Base-by-base conservation (phyloP, 2,888 invertebrate species). In the Ptychoptera contaminata region DNA sequence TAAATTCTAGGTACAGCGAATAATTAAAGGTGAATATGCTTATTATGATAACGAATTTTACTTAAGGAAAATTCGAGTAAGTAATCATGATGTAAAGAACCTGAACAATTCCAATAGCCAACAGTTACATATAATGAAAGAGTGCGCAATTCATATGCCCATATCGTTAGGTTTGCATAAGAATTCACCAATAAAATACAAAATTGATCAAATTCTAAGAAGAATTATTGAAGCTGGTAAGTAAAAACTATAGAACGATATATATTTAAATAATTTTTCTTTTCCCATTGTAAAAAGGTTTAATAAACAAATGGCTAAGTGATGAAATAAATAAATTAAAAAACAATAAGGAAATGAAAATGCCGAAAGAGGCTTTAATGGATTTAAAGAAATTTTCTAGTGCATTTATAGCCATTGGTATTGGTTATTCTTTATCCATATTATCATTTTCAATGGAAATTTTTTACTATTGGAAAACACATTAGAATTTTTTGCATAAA, bases 151-250 rank as follows among this genome's bases (percentile, higher is more conserved):
- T 6, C 76, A 79, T 51, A 82, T 84, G 72, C 87, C 87, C 0
- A 74, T 87, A 43, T 82, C 85, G 0, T 68, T 88, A 48, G 87
- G 85, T 1, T 71, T 87, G 53, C 82, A 83, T 55, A 86, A 81
- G 55, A 85, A 87, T 60, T 85, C 86, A 0, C 82, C 85, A 0
- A 59, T 86, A 6, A 84, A 82, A 56, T 71, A 74, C 0, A 65
- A 73, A 48, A 72, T 80, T 15, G 82, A 86, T 58, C 67, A 70
- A 51, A 72, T 79, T 53, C 70, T 87, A 37, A 67, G 74, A 51
- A 68, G 74, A 41, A 70, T 85, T 9, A 70, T 79, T 1, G 86
- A 88, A 67, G 78, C 77, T 1, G 87, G 87, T 59, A 34, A 30
- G 23, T 23, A 23, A 23, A n/a, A n/a, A n/a, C n/a, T n/a, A n/a